phyloP scores from a whole-genome alignment of 2,888 invertebrate genomes.

The Acronicta alni region DNA sequence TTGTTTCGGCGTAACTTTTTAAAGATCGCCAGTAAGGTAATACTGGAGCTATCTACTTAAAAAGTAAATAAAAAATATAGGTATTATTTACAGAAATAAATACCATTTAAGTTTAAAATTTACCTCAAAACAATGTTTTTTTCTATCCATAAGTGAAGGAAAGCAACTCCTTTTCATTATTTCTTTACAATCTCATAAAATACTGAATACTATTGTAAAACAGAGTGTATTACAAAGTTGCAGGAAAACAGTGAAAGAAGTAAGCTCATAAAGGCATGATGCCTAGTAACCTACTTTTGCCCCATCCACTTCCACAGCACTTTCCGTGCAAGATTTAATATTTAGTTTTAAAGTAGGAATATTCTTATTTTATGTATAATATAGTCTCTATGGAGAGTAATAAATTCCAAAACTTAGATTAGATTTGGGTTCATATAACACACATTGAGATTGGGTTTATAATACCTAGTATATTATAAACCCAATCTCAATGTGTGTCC shows the following conservation, averaged over 20 bases:
- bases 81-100: too few relatives aligned
- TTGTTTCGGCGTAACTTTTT: too few relatives aligned
- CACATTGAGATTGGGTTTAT: too few relatives aligned
- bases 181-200: not conserved
- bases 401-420: conserved; percentile 29
- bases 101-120: too few relatives aligned
- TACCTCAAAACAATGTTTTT: too few relatives aligned
- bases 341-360: conserved; percentile 9
- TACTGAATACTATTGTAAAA: conserved; percentile 1
- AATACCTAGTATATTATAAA: too few relatives aligned
- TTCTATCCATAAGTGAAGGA: too few relatives aligned
- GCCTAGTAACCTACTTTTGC: conserved; percentile 30
- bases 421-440: conserved; percentile 1
- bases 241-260: conserved; percentile 4
- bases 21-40: too few relatives aligned
- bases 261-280: conserved; percentile 11
- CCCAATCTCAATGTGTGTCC: too few relatives aligned
- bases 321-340: conserved; percentile 19
- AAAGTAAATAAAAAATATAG: too few relatives aligned
- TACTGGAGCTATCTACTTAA: too few relatives aligned
- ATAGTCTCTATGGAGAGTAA: conserved; percentile 11
- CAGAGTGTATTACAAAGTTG: not conserved
- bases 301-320: conserved; percentile 6
- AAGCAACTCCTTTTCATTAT: too few relatives aligned
- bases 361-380: conserved; percentile 25